Conservation (phyloP, 2,113 vertebrate genomes). For the Aegithalos caudatus region DNA sequence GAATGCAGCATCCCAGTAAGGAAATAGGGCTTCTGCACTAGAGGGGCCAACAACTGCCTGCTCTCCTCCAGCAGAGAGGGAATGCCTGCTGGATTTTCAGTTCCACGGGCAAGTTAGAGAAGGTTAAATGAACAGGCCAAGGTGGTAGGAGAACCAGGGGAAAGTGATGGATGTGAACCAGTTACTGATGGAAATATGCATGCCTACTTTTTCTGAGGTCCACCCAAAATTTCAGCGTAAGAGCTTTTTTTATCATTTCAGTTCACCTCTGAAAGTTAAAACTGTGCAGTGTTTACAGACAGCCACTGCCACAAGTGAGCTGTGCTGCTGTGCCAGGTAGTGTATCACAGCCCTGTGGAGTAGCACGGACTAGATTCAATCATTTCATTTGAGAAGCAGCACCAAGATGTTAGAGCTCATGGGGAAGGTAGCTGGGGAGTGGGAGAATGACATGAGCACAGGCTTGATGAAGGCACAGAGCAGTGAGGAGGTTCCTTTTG, state of each 20-base stretch:
- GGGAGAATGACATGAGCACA: not conserved
- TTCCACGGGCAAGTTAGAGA: not conserved
- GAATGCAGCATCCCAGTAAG: not conserved
- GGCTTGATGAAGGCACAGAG: not conserved
- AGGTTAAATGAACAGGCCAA: not conserved
- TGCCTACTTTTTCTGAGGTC: not conserved
- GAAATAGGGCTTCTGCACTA: not conserved
- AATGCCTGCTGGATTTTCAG: rapidly evolving
- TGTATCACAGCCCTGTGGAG: not conserved
- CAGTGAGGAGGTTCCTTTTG: not conserved
- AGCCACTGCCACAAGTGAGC: not conserved
- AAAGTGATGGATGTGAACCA: not conserved
- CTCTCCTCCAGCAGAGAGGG: not conserved
- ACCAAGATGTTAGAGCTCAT: not conserved
- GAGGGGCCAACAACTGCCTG: not conserved
- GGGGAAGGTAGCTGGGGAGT: not conserved
- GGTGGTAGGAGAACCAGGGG: not conserved
- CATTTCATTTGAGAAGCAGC: not conserved
- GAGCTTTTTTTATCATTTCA: not conserved
- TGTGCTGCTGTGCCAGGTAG: not conserved
- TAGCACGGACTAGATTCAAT: no score
- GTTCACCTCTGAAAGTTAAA: not conserved
- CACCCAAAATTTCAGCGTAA: not conserved
- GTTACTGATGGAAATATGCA: not conserved
- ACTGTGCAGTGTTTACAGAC: rapidly evolving